phyloP scores from a whole-genome alignment of 1,140 invertebrate species.

The Pseudomyrmex sp. region DNA sequence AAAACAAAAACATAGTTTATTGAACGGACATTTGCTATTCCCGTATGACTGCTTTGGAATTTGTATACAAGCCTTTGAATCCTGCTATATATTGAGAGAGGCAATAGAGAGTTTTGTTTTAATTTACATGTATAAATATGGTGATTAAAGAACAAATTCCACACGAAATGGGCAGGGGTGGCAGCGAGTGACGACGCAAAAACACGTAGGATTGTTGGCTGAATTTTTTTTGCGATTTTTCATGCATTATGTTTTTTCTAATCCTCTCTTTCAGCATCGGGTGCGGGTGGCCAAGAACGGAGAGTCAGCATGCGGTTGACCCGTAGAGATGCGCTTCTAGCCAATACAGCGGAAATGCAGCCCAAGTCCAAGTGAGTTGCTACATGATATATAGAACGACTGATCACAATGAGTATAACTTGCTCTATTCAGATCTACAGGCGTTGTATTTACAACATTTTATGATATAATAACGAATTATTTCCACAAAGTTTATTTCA shows the following conservation, averaged over 20 bases:
- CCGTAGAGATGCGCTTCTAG: slow-evolving; percentile 77
- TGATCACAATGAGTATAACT: slow-evolving; percentile 64
- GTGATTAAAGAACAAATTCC: not conserved
- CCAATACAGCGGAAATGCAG: slow-evolving; percentile 79
- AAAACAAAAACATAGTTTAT: slow-evolving; percentile 4
- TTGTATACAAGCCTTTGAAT: slow-evolving; percentile 33
- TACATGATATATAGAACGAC: slow-evolving; percentile 52
- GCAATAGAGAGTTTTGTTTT: slow-evolving; percentile 22
- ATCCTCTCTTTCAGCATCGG: slow-evolving; percentile 81
- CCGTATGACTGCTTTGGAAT: slow-evolving; percentile 36
- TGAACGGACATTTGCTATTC: not conserved
- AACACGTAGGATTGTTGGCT: slow-evolving; percentile 39
- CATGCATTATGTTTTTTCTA: slow-evolving; percentile 70
- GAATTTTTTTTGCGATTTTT: slow-evolving; percentile 58
- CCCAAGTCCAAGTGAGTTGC: slow-evolving; percentile 85
- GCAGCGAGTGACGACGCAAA: slow-evolving; percentile 34
- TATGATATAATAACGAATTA: not conserved
- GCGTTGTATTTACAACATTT: not conserved
- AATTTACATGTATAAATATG: not conserved
- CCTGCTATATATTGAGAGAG: slow-evolving; percentile 7
- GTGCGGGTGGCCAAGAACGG: slow-evolving; percentile 82
- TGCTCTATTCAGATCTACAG: slow-evolving; percentile 54
- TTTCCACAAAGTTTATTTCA: not conserved
- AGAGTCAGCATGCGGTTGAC: slow-evolving; percentile 84
- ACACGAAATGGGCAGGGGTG: slow-evolving; percentile 5